phyloP scores from a whole-genome alignment of 2,113 vertebrate species.

The Scophthalmus maximus region DNA sequence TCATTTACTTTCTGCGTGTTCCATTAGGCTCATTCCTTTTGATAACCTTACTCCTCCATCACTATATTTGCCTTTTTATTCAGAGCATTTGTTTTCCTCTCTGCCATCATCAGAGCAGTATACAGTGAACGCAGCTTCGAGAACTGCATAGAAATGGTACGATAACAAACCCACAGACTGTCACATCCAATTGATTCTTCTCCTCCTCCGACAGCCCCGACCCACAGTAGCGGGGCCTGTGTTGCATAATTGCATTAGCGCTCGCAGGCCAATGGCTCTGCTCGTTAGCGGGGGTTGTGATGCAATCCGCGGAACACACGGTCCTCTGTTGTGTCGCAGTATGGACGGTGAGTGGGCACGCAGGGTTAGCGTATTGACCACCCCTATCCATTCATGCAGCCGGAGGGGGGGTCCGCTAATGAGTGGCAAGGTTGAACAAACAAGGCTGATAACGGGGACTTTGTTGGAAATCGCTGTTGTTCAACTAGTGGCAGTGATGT shows the following conservation, averaged over 20 bases:
- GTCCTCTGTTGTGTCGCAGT: constrained; percentile 69
- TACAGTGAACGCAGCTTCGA: constrained; percentile 17
- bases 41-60: background rate
- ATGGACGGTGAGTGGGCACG: constrained; percentile 65
- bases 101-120: background rate
- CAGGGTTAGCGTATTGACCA: constrained; percentile 68
- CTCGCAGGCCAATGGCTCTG: constrained; percentile 66
- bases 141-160: constrained; percentile 25
- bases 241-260: constrained; percentile 80
- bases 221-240: constrained; percentile 48
- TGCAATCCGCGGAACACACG: constrained; percentile 74
- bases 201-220: constrained; percentile 13
- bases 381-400: constrained; percentile 55
- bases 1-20: background rate
- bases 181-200: constrained; percentile 67
- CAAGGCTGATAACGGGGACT: constrained; percentile 66
- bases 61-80: background rate
- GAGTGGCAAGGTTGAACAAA: constrained; percentile 77
- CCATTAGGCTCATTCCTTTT: background rate
- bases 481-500: constrained; percentile 59
- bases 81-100: background rate
- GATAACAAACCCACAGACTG: constrained; percentile 58
- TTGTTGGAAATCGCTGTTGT: constrained; percentile 65
- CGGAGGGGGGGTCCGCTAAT: constrained; percentile 73
- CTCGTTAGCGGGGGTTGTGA: constrained; percentile 71